A percentile compares a stretch with the other conserved stretches of the same genome.
Evolutionary conservation across 1,140 invertebrate species (phyloP).

Genomic region (Drosophila nikananu): DNA sequence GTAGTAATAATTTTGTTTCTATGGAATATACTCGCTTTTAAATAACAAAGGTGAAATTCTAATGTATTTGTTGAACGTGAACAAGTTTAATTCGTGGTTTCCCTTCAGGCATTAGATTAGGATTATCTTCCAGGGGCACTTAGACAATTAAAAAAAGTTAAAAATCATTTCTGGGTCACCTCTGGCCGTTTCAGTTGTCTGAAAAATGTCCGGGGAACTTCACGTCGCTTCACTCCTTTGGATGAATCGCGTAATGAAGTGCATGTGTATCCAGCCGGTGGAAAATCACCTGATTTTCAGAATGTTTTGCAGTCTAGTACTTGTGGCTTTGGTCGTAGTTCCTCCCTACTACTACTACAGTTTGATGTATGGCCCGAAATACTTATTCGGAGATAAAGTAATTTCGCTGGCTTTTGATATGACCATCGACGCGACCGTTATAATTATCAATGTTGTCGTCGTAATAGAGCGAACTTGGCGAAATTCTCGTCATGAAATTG

Average conservation of each 20-base stretch:
- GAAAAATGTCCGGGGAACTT: slow-evolving; percentile 40
- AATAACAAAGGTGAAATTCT: too few species aligned
- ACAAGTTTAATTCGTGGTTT: not conserved
- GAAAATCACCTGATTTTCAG: slow-evolving; percentile 1
- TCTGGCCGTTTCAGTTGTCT: slow-evolving; percentile 34
- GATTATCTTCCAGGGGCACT: slow-evolving; percentile 4
- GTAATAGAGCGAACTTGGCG: slow-evolving; percentile 43
- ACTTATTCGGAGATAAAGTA: slow-evolving; percentile 22
- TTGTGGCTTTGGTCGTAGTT: not conserved
- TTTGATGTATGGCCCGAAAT: slow-evolving; percentile 35
- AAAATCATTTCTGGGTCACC: too few species aligned
- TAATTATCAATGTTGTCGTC: slow-evolving; percentile 13
- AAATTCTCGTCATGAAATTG: slow-evolving; percentile 21
- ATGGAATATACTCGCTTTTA: too few species aligned
- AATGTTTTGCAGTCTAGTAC: slow-evolving; percentile 9
- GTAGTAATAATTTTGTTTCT: not conserved
- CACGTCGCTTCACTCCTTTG: slow-evolving; percentile 37
- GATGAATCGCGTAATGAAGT: slow-evolving; percentile 49
- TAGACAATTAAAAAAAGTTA: slow-evolving; percentile 18
- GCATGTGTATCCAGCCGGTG: slow-evolving; percentile 35
- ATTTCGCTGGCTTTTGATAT: slow-evolving; percentile 52
- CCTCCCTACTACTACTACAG: slow-evolving; percentile 5
- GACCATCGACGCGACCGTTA: slow-evolving; percentile 19
- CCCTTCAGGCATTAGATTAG: not conserved
- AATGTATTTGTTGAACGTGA: too few species aligned